Evolutionary conservation across 2,113 vertebrate species (phyloP), one percentile per base, ranked within the genome.

Genomic region (Emydura subglobosa): DNA sequence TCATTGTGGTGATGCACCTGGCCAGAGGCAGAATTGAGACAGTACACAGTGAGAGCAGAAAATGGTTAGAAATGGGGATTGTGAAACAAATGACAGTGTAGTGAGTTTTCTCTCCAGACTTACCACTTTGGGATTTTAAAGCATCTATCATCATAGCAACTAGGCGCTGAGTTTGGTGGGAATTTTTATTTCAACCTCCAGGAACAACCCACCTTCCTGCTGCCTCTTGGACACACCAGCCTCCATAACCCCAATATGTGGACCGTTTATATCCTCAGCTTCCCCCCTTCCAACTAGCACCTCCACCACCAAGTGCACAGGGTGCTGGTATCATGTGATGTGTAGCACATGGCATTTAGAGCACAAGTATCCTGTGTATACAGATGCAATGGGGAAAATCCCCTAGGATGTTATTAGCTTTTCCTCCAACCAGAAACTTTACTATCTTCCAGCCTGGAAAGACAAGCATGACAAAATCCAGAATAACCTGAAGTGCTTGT

Each of bases 341-440:
- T 13, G 34, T 39, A 6, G 8, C 65, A 17, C 34, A 68, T 68
- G 65, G 34, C 34, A n/a, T n/a, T 68, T 34, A 47, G 24, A 39
- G 27, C 24, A 78, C 24, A 27, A 25, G 25, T 78, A 27, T 5
- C 11, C 3, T 93, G 87, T 94, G 96, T 91, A 96, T 8, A 0
- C 93, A 95, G 34, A 94, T 97, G 91, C 0, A 89, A 87, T 68
- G 92, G 65, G 91, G 89, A 96, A 34, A 94, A 83, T 96, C 96
- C 54, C 68, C 29, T 92, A 91, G 83, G 89, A 91, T 95, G 90
- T 53, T 65, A 88, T 96, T 95, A 91, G 72, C 85, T 95, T 88
- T 94, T 79, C 51, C 95, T 92, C 42, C 87, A 94, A 85, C 53
- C 80, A 34, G 42, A 2, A 9, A n/a, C 92, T 22, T 85, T 90